phyloP scores from a whole-genome alignment of 2,113 vertebrate genomes.

The Irena cyanogastra region DNA sequence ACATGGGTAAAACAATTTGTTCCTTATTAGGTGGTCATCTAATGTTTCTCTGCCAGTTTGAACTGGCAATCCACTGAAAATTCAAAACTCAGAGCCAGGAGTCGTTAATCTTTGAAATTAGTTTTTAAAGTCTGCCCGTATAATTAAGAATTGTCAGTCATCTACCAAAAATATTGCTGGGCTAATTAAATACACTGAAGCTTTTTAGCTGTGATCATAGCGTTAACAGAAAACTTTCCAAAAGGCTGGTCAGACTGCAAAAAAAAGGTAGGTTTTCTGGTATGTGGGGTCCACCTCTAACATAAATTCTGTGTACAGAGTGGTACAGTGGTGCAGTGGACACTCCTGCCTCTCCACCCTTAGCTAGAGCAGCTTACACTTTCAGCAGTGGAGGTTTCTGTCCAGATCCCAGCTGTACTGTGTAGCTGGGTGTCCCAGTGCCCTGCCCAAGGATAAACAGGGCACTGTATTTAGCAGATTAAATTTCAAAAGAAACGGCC shows the following conservation, averaged over 20 bases:
- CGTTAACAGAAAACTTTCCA: not conserved
- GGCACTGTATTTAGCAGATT: not conserved
- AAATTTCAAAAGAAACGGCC: not conserved
- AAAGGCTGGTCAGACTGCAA: not conserved
- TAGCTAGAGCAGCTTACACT: not conserved
- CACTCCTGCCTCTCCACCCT: not conserved
- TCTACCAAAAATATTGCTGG: not conserved
- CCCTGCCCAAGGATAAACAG: not conserved
- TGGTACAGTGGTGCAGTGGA: not conserved
- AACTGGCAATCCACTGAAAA: not conserved
- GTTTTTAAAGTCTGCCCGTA: not conserved
- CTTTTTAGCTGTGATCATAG: not conserved
- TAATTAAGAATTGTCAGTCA: not conserved
- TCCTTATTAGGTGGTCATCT: not conserved
- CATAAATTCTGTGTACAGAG: not conserved
- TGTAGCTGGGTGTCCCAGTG: not conserved
- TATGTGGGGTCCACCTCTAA: not conserved
- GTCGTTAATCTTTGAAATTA: not conserved
- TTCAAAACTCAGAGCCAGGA: not conserved
- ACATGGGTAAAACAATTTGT: not conserved
- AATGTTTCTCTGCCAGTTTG: not conserved
- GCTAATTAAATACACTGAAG: not conserved
- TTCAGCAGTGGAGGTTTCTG: not conserved
- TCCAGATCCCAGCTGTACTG: not conserved
- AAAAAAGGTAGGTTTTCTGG: not conserved